A percentile compares a stretch with the other conserved stretches of the same genome.
phyloP scores from a whole-genome alignment of 2,797 vertebrate species.

The Acestrorhynchus altus region DNA sequence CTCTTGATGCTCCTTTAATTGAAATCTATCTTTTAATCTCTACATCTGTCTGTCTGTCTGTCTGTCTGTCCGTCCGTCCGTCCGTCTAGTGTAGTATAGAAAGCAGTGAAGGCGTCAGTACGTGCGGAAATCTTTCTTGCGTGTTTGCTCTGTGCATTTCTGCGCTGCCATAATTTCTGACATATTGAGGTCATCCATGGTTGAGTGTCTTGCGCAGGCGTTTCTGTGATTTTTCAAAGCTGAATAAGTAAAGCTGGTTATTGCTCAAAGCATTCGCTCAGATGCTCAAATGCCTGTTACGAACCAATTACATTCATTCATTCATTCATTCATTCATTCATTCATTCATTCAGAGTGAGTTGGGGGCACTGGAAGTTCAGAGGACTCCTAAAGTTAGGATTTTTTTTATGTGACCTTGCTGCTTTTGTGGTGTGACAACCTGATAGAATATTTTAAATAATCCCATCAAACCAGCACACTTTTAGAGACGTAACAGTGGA shows the following conservation, averaged over 20 bases:
- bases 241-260: conserved; percentile 1
- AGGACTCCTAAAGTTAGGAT: neutral
- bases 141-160: neutral
- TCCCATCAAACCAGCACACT: no score
- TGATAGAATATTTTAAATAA: no score
- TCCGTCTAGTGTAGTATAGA: neutral
- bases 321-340: no score
- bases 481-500: no score
- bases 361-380: neutral
- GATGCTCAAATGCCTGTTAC: neutral
- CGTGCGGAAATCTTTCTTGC: no score
- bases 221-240: neutral
- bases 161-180: neutral
- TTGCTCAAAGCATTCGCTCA: neutral
- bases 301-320: neutral
- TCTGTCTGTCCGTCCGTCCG: neutral
- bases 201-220: neutral
- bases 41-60: neutral
- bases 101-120: neutral
- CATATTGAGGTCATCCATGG: neutral
- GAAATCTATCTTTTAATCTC: conserved; percentile 6
- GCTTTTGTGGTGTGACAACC: no score
- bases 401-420: no score
- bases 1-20: no score
- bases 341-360: neutral